Evolutionary conservation across 2,113 vertebrate species (phyloP).

Genomic region (Raja brachyura): DNA sequence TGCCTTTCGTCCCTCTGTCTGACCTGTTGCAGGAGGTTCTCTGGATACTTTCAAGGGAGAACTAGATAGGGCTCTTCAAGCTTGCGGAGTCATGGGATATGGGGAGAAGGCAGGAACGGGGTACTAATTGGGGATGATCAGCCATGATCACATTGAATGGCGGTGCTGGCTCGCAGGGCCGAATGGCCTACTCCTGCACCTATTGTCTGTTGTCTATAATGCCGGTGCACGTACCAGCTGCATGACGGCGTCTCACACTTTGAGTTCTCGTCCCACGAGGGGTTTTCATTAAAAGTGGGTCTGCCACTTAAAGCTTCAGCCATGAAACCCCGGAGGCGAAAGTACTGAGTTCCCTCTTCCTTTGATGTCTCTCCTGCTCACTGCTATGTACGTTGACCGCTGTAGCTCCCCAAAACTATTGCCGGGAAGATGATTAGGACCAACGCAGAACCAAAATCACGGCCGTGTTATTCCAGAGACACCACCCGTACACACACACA

Average conservation of each 20-base stretch:
- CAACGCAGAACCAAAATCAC: constrained; percentile 16
- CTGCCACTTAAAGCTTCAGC: constrained; percentile 7
- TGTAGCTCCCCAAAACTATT: not conserved
- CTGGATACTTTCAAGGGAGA: too few species aligned
- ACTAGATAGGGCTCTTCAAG: too few species aligned
- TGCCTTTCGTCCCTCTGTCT: not conserved
- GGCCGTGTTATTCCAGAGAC: not conserved
- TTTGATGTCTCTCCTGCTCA: constrained; percentile 1
- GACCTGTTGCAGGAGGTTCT: not conserved
- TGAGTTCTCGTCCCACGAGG: not conserved
- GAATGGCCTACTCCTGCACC: too few species aligned
- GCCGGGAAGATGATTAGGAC: not conserved
- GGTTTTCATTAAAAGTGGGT: not conserved
- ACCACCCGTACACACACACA: too few species aligned
- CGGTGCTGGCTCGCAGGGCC: too few species aligned
- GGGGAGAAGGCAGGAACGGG: too few species aligned
- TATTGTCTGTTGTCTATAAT: not conserved
- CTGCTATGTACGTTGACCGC: constrained; percentile 12
- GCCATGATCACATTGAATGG: too few species aligned
- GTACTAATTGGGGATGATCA: too few species aligned
- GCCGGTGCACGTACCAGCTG: not conserved
- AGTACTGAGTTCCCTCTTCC: not conserved
- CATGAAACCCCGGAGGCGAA: not conserved
- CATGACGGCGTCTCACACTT: not conserved
- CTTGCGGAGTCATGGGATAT: too few species aligned